Percentiles rank a stretch among this genome's conserved stretches.
phyloP scores from a whole-genome alignment of 1,140 invertebrate genomes.

The Caligus rogercresseyi region DNA sequence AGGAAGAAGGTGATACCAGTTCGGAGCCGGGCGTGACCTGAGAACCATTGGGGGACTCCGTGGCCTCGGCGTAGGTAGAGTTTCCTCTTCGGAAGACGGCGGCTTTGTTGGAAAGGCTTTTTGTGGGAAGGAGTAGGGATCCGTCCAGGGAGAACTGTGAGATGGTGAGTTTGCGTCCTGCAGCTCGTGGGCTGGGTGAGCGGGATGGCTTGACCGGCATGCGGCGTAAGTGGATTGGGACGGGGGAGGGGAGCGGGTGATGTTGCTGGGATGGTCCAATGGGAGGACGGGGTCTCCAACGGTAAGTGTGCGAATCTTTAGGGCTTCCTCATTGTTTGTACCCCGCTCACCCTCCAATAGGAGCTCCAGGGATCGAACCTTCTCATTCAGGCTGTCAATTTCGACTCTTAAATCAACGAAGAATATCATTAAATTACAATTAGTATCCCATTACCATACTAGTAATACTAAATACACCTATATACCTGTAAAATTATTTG shows the following conservation, averaged over 20 bases:
- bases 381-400: neutral
- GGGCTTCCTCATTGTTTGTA: neutral
- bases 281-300: neutral
- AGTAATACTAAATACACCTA: too few species aligned
- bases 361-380: neutral
- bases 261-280: neutral
- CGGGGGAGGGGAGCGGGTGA: neutral
- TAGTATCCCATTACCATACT: too few species aligned
- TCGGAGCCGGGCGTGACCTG: too few species aligned
- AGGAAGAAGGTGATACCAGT: neutral
- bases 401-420: too few species aligned
- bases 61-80: neutral
- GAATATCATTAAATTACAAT: too few species aligned
- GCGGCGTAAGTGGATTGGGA: neutral
- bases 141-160: neutral
- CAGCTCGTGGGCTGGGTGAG: neutral
- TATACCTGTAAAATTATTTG: too few species aligned
- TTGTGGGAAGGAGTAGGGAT: neutral
- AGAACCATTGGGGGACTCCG: too few species aligned
- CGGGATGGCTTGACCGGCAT: neutral
- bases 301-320: neutral
- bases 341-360: neutral
- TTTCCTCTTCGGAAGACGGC: neutral
- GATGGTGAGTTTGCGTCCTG: neutral
- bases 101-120: neutral